Base-by-base conservation (phyloP, 2,888 invertebrate species). In the Trachelus tabidus region DNA sequence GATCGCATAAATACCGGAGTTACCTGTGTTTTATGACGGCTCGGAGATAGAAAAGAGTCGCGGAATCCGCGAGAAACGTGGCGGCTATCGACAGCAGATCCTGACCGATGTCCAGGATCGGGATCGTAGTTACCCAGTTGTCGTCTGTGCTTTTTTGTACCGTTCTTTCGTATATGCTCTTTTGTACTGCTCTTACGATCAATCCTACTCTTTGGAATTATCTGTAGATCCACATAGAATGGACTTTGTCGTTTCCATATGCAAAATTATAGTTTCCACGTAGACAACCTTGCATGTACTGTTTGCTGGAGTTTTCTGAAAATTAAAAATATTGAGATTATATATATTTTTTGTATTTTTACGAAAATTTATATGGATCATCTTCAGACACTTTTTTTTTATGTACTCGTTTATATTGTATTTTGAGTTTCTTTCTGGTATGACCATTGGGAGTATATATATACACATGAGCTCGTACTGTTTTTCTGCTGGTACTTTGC, bases 1-100 rank as follows among this genome's bases (percentile, higher is more conserved):
- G 73, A 81, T 82, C 85, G 85, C 89, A 91, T 91, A 91, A 91
- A 91, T 91, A 90, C 89, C 85, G 90, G 90, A 87, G 89, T 91
- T 91, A 91, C 88, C 90, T 87, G 88, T 90, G 90, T 91, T 91
- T 91, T 91, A 91, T 89, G 90, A 88, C 87, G 84, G 83, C 81
- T 78, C 82, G 81, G 81, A 82, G 83, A 82, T 71, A 68, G 68
- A 73, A 75, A 31, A 68, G 79, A 82, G 79, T 80, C 80, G 85
- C 79, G 83, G 56, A 85, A 87, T 88, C 85, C 86, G 84, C 82
- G 85, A 84, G 81, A 80, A 82, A 80, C 76, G 79, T 73, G 79
- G 76, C 79, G 75, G 81, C 84, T 89, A 90, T 90, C 90, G 90
- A 90, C 90, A 90, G 87, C 83, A 86, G 89, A 90, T 90, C 90